phyloP scores from a whole-genome alignment of 2,888 invertebrate species.

The Cinara cedri region DNA sequence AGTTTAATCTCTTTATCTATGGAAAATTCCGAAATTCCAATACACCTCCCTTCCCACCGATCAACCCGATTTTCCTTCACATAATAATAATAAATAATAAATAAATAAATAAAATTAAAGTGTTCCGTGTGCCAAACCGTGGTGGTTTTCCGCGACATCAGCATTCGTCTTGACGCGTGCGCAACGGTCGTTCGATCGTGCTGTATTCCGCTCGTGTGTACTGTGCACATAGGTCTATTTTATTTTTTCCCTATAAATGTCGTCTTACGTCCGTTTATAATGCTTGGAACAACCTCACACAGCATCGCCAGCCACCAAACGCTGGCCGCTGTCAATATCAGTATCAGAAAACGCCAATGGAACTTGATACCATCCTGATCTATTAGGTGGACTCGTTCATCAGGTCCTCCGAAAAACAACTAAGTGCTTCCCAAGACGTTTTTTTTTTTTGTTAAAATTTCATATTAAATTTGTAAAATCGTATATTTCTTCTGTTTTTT shows the following conservation, averaged over 20 bases:
- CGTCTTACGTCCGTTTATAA: slow-evolving; percentile 32
- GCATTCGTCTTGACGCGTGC: slow-evolving; percentile 25
- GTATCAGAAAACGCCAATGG: slow-evolving; percentile 46
- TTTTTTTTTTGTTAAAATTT: slow-evolving; percentile 44
- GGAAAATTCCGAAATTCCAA: slow-evolving; percentile 56
- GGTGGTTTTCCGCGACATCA: slow-evolving; percentile 32
- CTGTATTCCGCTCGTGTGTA: slow-evolving; percentile 18
- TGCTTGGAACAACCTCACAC: slow-evolving; percentile 32
- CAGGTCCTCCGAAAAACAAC: slow-evolving; percentile 31
- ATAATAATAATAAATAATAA: slow-evolving; percentile 3
- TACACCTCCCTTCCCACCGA: slow-evolving; percentile 45
- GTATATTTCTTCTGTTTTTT: slow-evolving; percentile 25
- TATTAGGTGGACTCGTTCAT: slow-evolving; percentile 50
- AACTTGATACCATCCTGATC: slow-evolving; percentile 55
- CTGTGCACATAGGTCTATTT: background rate
- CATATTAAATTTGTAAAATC: background rate
- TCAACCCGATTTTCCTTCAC: slow-evolving; percentile 41
- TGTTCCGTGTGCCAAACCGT: slow-evolving; percentile 21
- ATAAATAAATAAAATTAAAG: slow-evolving; percentile 37
- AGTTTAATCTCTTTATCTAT: slow-evolving; percentile 55
- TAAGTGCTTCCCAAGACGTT: slow-evolving; percentile 53
- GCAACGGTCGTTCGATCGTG: slow-evolving; percentile 37
- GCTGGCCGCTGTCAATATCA: slow-evolving; percentile 10
- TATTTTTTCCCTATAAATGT: slow-evolving; percentile 31
- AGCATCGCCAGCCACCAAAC: slow-evolving; percentile 33